Base-by-base conservation (phyloP, 1,140 invertebrate species). In the Vanessa tameamea region DNA sequence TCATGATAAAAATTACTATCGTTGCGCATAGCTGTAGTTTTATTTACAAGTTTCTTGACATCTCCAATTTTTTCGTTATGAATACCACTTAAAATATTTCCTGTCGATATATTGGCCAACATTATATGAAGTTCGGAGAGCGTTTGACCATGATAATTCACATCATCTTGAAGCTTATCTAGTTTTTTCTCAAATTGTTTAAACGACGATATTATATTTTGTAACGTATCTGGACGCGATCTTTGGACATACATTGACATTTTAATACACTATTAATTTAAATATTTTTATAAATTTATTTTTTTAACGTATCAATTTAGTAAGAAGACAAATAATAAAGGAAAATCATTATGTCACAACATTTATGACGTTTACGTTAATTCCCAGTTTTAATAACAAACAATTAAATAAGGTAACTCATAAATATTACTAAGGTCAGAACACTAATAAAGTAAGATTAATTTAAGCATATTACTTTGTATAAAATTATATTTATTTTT, bases 111-210 rank as follows among this genome's bases (percentile, higher is more conserved):
- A 72, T 83, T 86, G 2, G 80, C 81, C 0, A 91, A 73, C 82
- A 91, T 83, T 0, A 73, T 77, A 12, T 84, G 77, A 26, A 91
- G 76, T 5, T 88, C 87, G 1, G 77, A 72, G 13, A 91, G 48
- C 0, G 87, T 86, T 43, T 88, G 80, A 0, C 85, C 85, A 14
- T 91, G 87, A 53, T 67, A 80, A 59, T 80, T 82, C 0, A 89
- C 82, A 37, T 89, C 87, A 57, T 88, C 80, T 76, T 91, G 87
- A 51, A 91, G 69, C 69, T 89, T 88, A 63, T 91, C 89, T 9
- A 91, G 20, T 71, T 91, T 89, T 26, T 82, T 89, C 66, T 91
- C 89, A 48, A 89, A 87, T 59, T 86, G 78, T 20, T 82, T 88
- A 47, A 89, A 85, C 0, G 87, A 81, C 26, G 76, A 79, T 65